Percentiles rank a stretch among this genome's conserved stretches.
Conservation (phyloP, 2,113 vertebrate genomes). For the Stegastes partitus region DNA sequence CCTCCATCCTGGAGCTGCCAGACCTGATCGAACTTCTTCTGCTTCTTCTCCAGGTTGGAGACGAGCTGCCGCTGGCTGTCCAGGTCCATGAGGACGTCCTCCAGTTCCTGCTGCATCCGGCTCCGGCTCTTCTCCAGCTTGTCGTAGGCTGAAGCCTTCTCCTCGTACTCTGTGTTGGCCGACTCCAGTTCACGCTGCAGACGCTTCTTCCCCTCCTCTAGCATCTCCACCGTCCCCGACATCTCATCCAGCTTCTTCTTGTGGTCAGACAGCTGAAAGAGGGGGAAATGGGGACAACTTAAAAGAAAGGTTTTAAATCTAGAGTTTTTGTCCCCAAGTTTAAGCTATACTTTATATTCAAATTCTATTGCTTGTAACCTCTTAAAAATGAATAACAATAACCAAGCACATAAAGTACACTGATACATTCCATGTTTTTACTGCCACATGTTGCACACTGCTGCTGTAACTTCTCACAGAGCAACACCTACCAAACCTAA, state of each 20-base stretch:
- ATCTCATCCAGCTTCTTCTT: conserved; percentile 94
- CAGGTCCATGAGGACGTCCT: conserved; percentile 92
- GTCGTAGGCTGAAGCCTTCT: conserved; percentile 92
- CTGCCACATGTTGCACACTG: too few relatives aligned
- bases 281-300: background rate
- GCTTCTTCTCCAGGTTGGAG: conserved; percentile 96
- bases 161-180: conserved; percentile 89
- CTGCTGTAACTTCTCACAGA: too few relatives aligned
- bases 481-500: too few relatives aligned
- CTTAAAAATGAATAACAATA: too few relatives aligned
- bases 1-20: background rate
- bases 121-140: conserved; percentile 95
- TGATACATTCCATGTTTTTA: too few relatives aligned
- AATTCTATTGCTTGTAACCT: too few relatives aligned
- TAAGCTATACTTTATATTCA: too few relatives aligned
- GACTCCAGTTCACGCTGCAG: conserved; percentile 92
- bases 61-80: conserved; percentile 94
- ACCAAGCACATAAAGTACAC: too few relatives aligned
- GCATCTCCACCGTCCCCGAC: conserved; percentile 81
- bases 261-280: conserved; percentile 88
- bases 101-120: conserved; percentile 94
- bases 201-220: conserved; percentile 94
- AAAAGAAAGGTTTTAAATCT: background rate
- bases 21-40: conserved; percentile 98
- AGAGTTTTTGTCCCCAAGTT: too few relatives aligned